These are phyloP conservation scores for Pseudococcus longispinus DNA, from an alignment of 2,888 invertebrate species.

Conservation along the genomic window DNA sequence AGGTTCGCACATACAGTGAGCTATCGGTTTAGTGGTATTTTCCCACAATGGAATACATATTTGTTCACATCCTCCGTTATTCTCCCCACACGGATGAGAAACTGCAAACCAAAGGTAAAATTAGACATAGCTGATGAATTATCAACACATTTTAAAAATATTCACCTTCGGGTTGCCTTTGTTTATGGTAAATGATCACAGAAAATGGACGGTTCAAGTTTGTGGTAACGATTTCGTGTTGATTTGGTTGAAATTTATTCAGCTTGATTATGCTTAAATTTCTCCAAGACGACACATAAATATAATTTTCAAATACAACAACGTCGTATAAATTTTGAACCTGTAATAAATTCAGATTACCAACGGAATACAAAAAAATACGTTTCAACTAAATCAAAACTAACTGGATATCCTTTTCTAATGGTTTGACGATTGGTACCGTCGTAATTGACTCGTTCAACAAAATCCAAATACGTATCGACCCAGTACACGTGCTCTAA, in stretches of 20 bases:
- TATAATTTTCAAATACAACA: slow-evolving; percentile 74
- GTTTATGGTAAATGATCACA: slow-evolving; percentile 77
- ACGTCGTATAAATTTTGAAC: slow-evolving; percentile 75
- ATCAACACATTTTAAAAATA: not conserved
- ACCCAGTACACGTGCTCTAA: slow-evolving; percentile 79
- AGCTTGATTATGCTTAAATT: slow-evolving; percentile 71
- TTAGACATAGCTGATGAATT: slow-evolving; percentile 57
- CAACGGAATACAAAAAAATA: too few species aligned
- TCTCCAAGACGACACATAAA: slow-evolving; percentile 78
- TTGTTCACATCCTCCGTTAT: slow-evolving; percentile 77
- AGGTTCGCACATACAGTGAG: slow-evolving; percentile 75
- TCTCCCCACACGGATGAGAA: slow-evolving; percentile 73
- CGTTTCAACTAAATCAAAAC: not conserved
- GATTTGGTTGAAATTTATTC: slow-evolving; percentile 68
- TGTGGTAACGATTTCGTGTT: slow-evolving; percentile 64
- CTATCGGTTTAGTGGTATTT: slow-evolving; percentile 63
- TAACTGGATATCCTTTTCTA: slow-evolving; percentile 66
- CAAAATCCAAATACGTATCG: slow-evolving; percentile 79
- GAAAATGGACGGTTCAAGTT: slow-evolving; percentile 71
- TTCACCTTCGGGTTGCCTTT: slow-evolving; percentile 76
- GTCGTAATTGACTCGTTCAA: slow-evolving; percentile 80
- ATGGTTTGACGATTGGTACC: slow-evolving; percentile 73
- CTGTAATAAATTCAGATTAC: slow-evolving; percentile 61
- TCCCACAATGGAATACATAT: slow-evolving; percentile 76
- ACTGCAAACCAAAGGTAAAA: slow-evolving; percentile 59